Conservation (phyloP, 92 coral and sea anemone species). For the Paramuricea clavata region DNA sequence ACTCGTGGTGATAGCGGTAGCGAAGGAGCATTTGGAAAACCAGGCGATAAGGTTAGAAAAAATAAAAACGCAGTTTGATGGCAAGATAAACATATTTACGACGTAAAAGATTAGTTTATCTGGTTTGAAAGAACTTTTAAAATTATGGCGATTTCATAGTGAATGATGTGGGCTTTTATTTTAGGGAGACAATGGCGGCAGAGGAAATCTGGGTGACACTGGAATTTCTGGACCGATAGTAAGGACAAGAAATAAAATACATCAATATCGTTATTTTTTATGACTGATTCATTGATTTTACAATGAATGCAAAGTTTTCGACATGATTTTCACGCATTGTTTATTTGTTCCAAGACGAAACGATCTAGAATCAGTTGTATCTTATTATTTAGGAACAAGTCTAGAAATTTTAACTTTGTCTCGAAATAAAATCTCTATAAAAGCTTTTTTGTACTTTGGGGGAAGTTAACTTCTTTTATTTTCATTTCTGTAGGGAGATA, state of each 20-base stretch:
- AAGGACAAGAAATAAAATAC: not conserved
- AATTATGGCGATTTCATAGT: no score
- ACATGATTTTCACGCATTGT: not conserved
- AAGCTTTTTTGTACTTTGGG: no score
- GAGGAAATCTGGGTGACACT: not conserved
- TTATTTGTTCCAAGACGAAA: not conserved
- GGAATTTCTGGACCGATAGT: conserved; percentile 10
- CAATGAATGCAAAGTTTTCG: not conserved
- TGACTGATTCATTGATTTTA: not conserved
- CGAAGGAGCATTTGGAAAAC: conserved; percentile 5
- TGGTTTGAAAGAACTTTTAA: no score
- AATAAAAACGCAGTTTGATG: not conserved
- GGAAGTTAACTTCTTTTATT: not conserved
- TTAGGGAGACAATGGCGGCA: conserved; percentile 29
- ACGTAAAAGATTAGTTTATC: no score
- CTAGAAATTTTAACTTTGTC: no score
- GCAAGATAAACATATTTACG: not conserved
- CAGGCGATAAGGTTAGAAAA: conserved; percentile 5
- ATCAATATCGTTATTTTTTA: no score
- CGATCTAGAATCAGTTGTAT: not conserved
- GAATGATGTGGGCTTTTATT: no score
- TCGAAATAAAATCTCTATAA: no score
- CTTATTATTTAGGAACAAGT: no score
- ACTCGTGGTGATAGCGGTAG: conserved; percentile 28
- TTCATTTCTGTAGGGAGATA: not conserved